Evolutionary conservation across 2,113 vertebrate genomes (phyloP).

Genomic region (Carassius gibelio): DNA sequence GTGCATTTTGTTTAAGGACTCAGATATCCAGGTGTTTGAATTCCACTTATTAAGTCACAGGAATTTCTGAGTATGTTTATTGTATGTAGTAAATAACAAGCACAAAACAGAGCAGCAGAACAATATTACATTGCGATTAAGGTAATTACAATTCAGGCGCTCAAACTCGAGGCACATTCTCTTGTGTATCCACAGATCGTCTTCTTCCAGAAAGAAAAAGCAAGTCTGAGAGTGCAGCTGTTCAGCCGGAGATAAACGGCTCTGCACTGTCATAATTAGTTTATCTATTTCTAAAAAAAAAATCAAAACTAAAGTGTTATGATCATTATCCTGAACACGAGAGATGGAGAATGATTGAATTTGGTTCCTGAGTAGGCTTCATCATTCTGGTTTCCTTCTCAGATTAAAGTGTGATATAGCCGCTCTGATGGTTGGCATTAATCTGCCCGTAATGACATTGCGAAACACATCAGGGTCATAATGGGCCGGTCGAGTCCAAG

Average conservation of each 20-base stretch:
- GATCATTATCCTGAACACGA: conserved; percentile 43
- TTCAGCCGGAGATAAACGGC: conserved; percentile 35
- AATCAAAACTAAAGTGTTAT: conserved; percentile 38
- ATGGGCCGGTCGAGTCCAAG: conserved; percentile 39
- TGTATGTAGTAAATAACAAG: conserved; percentile 15
- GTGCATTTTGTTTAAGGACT: conserved; percentile 4
- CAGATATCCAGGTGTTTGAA: background rate
- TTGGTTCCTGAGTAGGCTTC: conserved; percentile 37
- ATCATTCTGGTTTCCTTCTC: conserved; percentile 42
- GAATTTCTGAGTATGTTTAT: background rate
- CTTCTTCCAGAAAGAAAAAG: conserved; percentile 25
- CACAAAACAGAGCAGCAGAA: background rate
- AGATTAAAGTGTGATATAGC: conserved; percentile 39
- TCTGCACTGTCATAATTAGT: conserved; percentile 38
- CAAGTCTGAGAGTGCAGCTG: conserved; percentile 31
- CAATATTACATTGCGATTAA: background rate
- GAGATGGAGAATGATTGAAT: conserved; percentile 50
- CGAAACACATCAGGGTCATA: conserved; percentile 50
- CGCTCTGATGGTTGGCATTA: conserved; percentile 42
- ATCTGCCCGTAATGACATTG: conserved; percentile 50
- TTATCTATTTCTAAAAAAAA: conserved; percentile 39
- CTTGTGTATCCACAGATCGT: background rate
- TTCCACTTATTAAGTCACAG: background rate
- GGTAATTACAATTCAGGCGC: background rate
- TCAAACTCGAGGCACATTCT: background rate